Base-by-base conservation (phyloP, 1,140 invertebrate genomes). In the Holotrichia oblita region DNA sequence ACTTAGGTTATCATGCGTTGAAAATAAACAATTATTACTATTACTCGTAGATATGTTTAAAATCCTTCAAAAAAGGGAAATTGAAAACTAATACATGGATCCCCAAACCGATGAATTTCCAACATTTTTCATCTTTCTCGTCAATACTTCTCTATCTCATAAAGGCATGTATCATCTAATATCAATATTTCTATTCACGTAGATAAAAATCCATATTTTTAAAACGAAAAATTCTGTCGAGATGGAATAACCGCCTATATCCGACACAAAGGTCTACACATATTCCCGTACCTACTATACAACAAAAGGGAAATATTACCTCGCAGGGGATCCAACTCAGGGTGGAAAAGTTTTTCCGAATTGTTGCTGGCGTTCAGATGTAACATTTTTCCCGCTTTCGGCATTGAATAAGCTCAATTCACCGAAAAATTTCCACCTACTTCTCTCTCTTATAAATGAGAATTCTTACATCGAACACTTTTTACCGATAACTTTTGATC, bases 381-480 rank as follows among this genome's bases (percentile, higher is more conserved):
- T 34, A 27, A 27, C 61, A 69, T 69, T 27, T 69, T 69, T 34
- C 61, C 61, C 61, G 22, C 61, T 69, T 69, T 69, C 22, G 24
- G 61, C 22, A 34, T 69, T 34, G 61, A 69, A 69, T 69, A 27
- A 22, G 24, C 24, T 14, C 61, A 69, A 69, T 69, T 69, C 61
- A 27, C 61, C 22, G 61, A 22, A 69, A 69, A 69, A 69, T 69
- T 69, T 69, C 61, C 3, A 27, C 61, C 61, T 34, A 69, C 61
- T 34, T n/a, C n/a, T n/a, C 22, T 20, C 61, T 14, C 17, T 24
- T 14, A 9, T 12, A 69, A 64, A 69, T 69, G 22, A 69, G 61
- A 69, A 69, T 69, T 69, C 61, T 34, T 69, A 69, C 12, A 69
- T 27, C 61, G 22, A 69, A 69, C 61, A 69, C 61, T 34, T 69